Evolutionary conservation across 2,113 vertebrate species (phyloP).

Genomic region (Apteryx owenii): DNA sequence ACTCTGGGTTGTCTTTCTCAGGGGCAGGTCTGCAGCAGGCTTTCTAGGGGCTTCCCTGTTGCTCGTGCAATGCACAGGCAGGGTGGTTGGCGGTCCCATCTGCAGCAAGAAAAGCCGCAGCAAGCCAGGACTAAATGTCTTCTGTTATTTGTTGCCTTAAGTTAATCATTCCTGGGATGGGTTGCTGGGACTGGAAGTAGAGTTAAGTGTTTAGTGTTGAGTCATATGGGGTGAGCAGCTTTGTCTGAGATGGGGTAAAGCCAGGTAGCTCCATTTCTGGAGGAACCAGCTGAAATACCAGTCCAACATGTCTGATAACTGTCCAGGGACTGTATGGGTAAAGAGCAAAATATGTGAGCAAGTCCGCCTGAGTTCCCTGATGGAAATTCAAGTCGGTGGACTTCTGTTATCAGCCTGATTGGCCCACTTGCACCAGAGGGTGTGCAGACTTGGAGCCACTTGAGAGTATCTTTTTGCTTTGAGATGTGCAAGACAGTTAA

Average conservation of each 20-base stretch:
- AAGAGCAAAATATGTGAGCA: background rate
- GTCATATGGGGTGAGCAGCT: rapidly evolving
- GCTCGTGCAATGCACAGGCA: background rate
- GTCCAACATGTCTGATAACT: background rate
- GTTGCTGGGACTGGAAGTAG: background rate
- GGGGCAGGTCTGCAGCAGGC: background rate
- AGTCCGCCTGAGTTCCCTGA: background rate
- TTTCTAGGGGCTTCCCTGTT: background rate
- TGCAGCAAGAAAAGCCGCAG: background rate
- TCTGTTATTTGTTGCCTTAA: background rate
- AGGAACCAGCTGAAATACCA: background rate
- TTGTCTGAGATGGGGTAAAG: background rate
- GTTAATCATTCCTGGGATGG: background rate
- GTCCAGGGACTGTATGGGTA: background rate
- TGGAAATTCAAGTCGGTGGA: background rate
- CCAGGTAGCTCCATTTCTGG: background rate
- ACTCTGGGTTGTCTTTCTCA: constrained; percentile 37
- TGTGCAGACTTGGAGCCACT: background rate
- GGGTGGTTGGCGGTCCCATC: background rate
- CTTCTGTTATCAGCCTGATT: background rate
- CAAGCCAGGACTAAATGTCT: background rate
- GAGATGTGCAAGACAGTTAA: background rate
- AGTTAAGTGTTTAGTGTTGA: background rate
- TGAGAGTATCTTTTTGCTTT: background rate
- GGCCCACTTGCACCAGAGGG: background rate